Base-by-base conservation (phyloP, 1,140 invertebrate species). In the Matsumurasca onukii region DNA sequence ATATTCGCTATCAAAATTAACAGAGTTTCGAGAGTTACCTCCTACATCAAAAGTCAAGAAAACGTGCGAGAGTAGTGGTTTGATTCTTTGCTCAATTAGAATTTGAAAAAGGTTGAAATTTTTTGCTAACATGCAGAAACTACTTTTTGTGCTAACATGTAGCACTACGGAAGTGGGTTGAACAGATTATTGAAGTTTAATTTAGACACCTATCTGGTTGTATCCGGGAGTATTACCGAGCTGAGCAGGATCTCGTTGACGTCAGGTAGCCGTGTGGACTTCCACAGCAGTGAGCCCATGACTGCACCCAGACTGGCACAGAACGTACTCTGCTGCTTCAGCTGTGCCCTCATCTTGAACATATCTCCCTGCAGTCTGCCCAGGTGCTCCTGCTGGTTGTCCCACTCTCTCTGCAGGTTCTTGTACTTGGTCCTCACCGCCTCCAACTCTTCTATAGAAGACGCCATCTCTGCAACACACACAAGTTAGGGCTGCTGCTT, bases 201-300 rank as follows among this genome's bases (percentile, higher is more conserved):
- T n/a, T n/a, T n/a, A n/a, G n/a, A n/a, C n/a, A n/a, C n/a, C n/a
- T n/a, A n/a, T n/a, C n/a, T n/a, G n/a, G n/a, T n/a, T n/a, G n/a
- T n/a, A n/a, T n/a, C n/a, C n/a, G n/a, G n/a, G n/a, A n/a, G n/a
- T n/a, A n/a, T 74, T 73, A 81, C 80, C 61, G 72, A 73, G 13
- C 74, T 73, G 3, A 81, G 66, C 74, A 80, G 76, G 20, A 74
- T 48, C 3, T 80, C 76, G 20, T 79, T 72, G 3, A 78, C 75
- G 61, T 75, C 49, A 3, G 77, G 74, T 27, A 74, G 70, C 39
- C 72, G 69, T 3, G 80, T 80, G 5, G 78, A 77, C 59, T 76
- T 76, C 79, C 80, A 82, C 24, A 79, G 67, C 12, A 82, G 70
- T 64, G 75, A 78, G 13, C 79, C 76, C 70, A 80, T 69, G 39